Percentiles rank a stretch among this genome's conserved stretches.
These are phyloP conservation scores for Phalacrocorax pelagicus DNA, from an alignment of 2,113 vertebrate genomes.

Conservation along the genomic window DNA sequence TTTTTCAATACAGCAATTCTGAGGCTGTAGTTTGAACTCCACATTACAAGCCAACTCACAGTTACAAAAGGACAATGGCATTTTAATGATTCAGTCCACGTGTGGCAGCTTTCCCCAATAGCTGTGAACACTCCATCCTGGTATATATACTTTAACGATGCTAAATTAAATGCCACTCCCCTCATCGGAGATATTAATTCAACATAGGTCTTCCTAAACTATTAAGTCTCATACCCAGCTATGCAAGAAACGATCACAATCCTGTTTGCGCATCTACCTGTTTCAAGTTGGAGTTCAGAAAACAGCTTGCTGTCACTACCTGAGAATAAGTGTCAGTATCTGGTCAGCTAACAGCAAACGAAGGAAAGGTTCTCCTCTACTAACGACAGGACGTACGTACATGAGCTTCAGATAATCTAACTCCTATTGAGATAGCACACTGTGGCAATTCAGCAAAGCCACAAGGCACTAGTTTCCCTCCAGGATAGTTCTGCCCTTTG, in stretches of 20 bases:
- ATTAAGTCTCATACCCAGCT: neutral
- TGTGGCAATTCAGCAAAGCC: neutral
- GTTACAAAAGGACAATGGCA: neutral
- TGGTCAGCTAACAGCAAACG: neutral
- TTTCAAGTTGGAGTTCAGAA: neutral
- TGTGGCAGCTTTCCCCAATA: neutral
- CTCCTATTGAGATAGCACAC: neutral
- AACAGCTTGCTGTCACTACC: neutral
- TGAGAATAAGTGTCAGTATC: neutral
- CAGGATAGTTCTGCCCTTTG: neutral
- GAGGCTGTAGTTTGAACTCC: neutral
- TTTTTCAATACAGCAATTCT: neutral
- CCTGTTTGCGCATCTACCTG: neutral
- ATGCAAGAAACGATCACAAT: neutral
- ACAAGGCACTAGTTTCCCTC: neutral
- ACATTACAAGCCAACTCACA: neutral
- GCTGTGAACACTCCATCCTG: neutral
- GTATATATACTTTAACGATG: neutral
- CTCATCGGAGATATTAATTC: neutral
- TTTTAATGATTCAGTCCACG: neutral
- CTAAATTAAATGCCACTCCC: neutral
- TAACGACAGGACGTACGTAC: fast-evolving
- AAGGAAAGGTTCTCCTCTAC: neutral
- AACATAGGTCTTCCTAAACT: neutral
- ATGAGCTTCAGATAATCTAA: neutral